Evolutionary conservation across 2,888 invertebrate genomes (phyloP).

Genomic region (Allophyes oxyacanthae): DNA sequence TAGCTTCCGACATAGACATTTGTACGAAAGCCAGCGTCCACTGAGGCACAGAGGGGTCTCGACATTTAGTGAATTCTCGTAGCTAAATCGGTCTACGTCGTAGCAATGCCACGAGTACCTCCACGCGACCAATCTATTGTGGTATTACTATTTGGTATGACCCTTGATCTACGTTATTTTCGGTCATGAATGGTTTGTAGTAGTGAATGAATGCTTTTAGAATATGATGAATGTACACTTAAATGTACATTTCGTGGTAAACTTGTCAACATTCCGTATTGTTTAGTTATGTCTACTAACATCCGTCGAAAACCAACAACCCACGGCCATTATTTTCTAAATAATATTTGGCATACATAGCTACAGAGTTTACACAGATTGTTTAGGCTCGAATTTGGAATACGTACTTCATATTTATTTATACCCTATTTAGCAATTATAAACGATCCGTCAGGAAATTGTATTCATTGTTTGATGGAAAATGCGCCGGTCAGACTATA

Average conservation of each 20-base stretch:
- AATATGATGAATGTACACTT: conserved; percentile 42
- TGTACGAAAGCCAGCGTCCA: no score
- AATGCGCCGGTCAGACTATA: no score
- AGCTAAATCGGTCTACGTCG: background rate
- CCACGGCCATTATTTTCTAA: conserved; percentile 34
- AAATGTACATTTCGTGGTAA: conserved; percentile 40
- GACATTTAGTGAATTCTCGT: no score
- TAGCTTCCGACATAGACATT: no score
- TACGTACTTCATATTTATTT: conserved; percentile 27
- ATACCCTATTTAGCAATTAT: background rate
- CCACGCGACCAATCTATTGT: background rate
- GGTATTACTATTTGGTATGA: background rate
- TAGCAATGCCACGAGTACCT: background rate
- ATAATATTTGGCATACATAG: conserved; percentile 35
- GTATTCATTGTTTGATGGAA: no score
- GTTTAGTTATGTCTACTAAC: conserved; percentile 43
- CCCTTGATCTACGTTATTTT: conserved; percentile 33
- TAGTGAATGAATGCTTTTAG: conserved; percentile 29
- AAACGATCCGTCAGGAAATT: background rate
- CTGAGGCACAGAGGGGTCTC: no score
- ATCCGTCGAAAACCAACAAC: conserved; percentile 27
- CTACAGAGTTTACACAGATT: conserved; percentile 1
- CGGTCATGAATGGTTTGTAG: conserved; percentile 30
- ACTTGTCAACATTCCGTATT: conserved; percentile 43
- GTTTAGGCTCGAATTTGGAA: conserved; percentile 22